Evolutionary conservation across 2,797 vertebrate species (phyloP).

Genomic region (Acanthis flammea): DNA sequence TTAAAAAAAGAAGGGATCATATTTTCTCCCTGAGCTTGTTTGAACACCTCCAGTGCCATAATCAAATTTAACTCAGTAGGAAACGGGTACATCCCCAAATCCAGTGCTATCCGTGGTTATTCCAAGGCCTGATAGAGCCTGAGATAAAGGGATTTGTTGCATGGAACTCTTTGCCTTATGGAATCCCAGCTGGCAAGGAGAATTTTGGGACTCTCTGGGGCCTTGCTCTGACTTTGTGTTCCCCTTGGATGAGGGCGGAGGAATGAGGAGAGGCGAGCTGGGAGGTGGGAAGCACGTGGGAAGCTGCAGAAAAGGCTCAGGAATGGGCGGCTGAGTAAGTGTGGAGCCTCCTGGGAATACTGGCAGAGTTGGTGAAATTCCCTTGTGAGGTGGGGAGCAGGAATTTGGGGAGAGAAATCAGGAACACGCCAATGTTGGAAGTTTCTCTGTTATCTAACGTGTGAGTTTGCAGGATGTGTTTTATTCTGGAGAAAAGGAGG

Average conservation of each 20-base stretch:
- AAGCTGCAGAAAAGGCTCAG: background rate
- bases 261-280: background rate
- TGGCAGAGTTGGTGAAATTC: background rate
- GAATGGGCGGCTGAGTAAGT: background rate
- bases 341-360: background rate
- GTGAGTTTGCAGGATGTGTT: background rate
- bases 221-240: background rate
- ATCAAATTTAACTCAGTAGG: background rate
- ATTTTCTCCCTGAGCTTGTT: background rate
- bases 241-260: background rate
- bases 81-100: background rate
- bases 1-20: background rate
- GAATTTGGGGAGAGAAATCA: background rate
- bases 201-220: background rate
- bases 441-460: fast-evolving
- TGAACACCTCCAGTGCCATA: background rate
- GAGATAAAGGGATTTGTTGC: background rate
- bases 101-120: background rate
- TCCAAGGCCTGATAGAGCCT: background rate
- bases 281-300: background rate
- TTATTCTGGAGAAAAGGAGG: background rate
- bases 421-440: fast-evolving
- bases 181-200: background rate
- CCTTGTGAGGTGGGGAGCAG: background rate
- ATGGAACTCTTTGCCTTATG: background rate